Base-by-base conservation (phyloP, 2,797 vertebrate genomes). In the Loriculus beryllinus region DNA sequence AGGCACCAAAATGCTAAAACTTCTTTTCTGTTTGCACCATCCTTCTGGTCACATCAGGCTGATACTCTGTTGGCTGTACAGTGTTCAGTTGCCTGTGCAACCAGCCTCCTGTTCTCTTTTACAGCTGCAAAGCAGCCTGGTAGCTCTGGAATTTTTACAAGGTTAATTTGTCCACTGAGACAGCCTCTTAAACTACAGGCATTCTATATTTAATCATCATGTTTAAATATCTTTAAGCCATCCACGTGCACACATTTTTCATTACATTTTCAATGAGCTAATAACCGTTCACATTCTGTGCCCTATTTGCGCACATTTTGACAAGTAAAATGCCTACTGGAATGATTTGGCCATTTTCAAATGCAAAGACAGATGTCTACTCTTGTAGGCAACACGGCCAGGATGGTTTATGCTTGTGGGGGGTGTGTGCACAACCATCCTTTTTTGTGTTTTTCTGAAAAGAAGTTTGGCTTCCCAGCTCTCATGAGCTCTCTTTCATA, bases 281-380 rank as follows among this genome's bases (percentile, higher is more conserved):
- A 83, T 87, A 88, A 59, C 52, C 1, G 0, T 60, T 89, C 62
- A 69, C 71, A 79, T 22, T 9, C 65, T 65, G 28, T 93, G 82
- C 52, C 62, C 52, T 87, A 33, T 45, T 80, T 82, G 45, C 57
- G 65, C 31, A 40, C 12, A 45, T 86, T 92, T 93, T 81, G 65
- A 68, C 72, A 92, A 37, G 20, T 71, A 40, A 88, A 85, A 76
- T 83, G 82, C 88, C 91, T 93, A 40, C 69, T 96, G 91, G 79
- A 72, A 81, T 20, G n/a, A 12, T 39, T n/a, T 43, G 93, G 69
- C 63, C 39, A 81, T 86, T 92, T 93, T 69, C 69, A 83, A 68
- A 75, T 28, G 17, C 37, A 62, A 78, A 91, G 69, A 75, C 93
- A 95, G 86, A 95, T 94, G 90, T 89, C 88, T 81, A 45, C 49